Conservation (phyloP, 2,888 invertebrate genomes). For the Heliconius ethilla region DNA sequence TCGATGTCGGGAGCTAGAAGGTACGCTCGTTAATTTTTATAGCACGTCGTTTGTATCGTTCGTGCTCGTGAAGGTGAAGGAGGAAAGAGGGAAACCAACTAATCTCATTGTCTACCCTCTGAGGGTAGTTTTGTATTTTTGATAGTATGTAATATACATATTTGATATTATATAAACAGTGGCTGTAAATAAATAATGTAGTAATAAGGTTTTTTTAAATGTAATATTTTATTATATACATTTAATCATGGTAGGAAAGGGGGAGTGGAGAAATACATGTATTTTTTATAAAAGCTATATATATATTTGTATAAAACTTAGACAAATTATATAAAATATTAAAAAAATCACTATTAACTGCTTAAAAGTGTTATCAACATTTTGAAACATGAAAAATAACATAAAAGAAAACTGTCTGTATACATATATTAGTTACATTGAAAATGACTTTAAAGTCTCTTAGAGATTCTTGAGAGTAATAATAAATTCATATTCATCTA, state of each 20-base stretch:
- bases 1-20: constrained; percentile 54
- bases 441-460: constrained; percentile 22
- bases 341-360: too few relatives aligned
- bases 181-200: neutral
- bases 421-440: neutral
- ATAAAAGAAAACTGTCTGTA: neutral
- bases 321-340: too few relatives aligned
- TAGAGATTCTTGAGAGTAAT: constrained; percentile 38
- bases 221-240: too few relatives aligned
- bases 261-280: too few relatives aligned
- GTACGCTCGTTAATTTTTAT: constrained; percentile 68
- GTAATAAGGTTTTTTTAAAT: neutral
- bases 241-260: neutral
- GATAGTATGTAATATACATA: neutral
- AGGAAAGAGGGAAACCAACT: constrained; percentile 23
- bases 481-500: constrained; percentile 56
- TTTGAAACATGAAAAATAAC: neutral
- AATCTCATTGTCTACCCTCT: neutral
- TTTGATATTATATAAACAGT: neutral
- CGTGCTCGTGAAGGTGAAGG: constrained; percentile 27
- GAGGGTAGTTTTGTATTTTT: constrained; percentile 1
- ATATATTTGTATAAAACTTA: too few relatives aligned
- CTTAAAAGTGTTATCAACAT: neutral
- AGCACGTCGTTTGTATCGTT: constrained; percentile 57
- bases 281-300: too few relatives aligned